These are phyloP conservation scores for Danio aesculapii DNA, from an alignment of 2,797 vertebrate species.

Conservation along the genomic window DNA sequence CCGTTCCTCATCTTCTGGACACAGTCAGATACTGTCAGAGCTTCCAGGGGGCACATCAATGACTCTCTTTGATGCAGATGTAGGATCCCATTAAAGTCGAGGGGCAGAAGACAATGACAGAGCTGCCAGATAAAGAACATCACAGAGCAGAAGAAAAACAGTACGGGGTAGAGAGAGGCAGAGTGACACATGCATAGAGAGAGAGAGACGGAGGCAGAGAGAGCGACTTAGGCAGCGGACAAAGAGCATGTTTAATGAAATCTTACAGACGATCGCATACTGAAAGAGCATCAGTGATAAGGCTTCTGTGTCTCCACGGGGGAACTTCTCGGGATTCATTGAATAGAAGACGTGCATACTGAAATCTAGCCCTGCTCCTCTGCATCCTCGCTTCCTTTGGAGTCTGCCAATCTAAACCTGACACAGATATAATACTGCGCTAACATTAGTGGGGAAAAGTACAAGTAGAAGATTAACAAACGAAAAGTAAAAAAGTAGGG, in stretches of 20 bases:
- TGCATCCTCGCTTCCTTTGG: neutral
- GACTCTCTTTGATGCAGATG: slow-evolving; percentile 53
- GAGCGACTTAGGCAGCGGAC: slow-evolving; percentile 61
- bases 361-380: slow-evolving; percentile 24
- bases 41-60: slow-evolving; percentile 31
- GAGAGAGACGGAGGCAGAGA: slow-evolving; percentile 53
- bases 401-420: neutral
- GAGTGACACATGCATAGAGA: slow-evolving; percentile 49
- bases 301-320: slow-evolving; percentile 29
- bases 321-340: slow-evolving; percentile 33
- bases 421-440: slow-evolving; percentile 1
- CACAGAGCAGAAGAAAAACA: slow-evolving; percentile 45
- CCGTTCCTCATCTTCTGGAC: slow-evolving; percentile 27
- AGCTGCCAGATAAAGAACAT: slow-evolving; percentile 66
- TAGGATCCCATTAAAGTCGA: slow-evolving; percentile 68
- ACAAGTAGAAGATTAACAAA: neutral
- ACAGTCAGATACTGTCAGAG: slow-evolving; percentile 34
- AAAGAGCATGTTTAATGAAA: slow-evolving; percentile 74
- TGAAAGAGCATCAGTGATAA: slow-evolving; percentile 61
- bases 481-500: neutral
- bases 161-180: slow-evolving; percentile 44
- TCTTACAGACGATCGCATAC: slow-evolving; percentile 50
- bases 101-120: slow-evolving; percentile 63
- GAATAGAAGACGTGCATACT: slow-evolving; percentile 26
- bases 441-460: neutral